phyloP scores from a whole-genome alignment of 2,113 vertebrate genomes.

The Eira barbara region DNA sequence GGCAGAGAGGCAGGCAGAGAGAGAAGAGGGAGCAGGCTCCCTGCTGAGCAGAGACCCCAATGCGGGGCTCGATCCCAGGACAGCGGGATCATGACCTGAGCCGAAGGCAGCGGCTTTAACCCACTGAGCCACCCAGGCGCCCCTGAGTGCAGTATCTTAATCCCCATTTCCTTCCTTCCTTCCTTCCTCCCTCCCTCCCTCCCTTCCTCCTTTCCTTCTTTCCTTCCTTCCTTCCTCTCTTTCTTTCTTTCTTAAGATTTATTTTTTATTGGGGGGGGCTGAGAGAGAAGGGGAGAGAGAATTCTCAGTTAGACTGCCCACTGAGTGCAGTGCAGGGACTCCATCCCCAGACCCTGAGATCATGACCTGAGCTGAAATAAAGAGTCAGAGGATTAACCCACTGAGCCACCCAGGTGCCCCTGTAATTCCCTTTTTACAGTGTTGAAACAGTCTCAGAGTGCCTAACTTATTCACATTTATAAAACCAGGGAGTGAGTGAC shows the following conservation, averaged over 20 bases:
- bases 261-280: neutral
- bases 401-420: neutral
- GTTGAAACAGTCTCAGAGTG: neutral
- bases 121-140: no score
- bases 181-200: no score
- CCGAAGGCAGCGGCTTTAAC: no score
- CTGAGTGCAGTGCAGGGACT: neutral
- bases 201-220: accelerated
- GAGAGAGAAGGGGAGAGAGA: neutral
- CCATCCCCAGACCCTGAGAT: neutral
- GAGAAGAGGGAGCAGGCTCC: no score
- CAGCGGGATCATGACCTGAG: no score
- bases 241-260: neutral
- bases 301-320: neutral
- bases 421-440: neutral
- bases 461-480: neutral
- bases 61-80: no score
- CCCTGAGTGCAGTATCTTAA: neutral
- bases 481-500: neutral
- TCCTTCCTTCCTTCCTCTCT: no score
- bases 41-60: no score
- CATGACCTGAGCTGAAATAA: neutral
- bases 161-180: neutral
- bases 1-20: no score
- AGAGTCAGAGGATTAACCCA: neutral